phyloP scores from a whole-genome alignment of 2,888 invertebrate genomes.

The Darwinula stevensoni region DNA sequence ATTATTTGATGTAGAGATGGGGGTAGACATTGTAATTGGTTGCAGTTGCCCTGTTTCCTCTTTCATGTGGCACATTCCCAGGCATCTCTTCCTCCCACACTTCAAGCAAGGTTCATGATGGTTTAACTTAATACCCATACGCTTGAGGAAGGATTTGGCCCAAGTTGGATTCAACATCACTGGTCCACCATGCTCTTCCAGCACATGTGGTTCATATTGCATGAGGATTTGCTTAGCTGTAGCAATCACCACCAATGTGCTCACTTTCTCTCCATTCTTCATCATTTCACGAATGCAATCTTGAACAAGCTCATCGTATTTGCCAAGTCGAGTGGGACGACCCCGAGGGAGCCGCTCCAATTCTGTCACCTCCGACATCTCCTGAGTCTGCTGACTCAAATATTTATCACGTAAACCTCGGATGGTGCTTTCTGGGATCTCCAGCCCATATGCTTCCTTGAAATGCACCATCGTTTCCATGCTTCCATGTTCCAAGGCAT shows the following conservation, averaged over 20 bases:
- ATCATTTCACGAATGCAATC: conserved; percentile 13
- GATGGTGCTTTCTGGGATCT: conserved; percentile 13
- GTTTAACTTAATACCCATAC: conserved; percentile 12
- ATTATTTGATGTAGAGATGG: too few species aligned
- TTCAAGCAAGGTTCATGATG: too few species aligned
- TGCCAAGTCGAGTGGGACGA: conserved; percentile 12
- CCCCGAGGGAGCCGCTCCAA: conserved; percentile 12
- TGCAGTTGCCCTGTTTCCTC: too few species aligned
- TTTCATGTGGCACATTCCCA: too few species aligned
- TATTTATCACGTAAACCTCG: conserved; percentile 13
- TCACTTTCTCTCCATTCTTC: conserved; percentile 12
- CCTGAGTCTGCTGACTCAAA: conserved; percentile 9
- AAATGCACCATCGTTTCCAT: conserved; percentile 12
- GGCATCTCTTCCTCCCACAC: too few species aligned
- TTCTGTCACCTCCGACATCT: conserved; percentile 11
- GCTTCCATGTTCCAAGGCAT: conserved; percentile 13
- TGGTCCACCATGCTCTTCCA: conserved; percentile 17
- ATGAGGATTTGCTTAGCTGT: conserved; percentile 16
- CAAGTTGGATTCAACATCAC: conserved; percentile 17
- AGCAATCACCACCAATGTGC: conserved; percentile 15
- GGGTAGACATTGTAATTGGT: too few species aligned
- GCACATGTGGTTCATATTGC: conserved; percentile 14
- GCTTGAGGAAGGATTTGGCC: conserved; percentile 15
- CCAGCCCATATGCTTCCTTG: conserved; percentile 10
- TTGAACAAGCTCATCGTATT: conserved; percentile 13